Percentiles rank a stretch among this genome's conserved stretches.
These are phyloP conservation scores for Bettongia penicillata DNA, from an alignment of 2,113 vertebrate genomes.

Conservation along the genomic window DNA sequence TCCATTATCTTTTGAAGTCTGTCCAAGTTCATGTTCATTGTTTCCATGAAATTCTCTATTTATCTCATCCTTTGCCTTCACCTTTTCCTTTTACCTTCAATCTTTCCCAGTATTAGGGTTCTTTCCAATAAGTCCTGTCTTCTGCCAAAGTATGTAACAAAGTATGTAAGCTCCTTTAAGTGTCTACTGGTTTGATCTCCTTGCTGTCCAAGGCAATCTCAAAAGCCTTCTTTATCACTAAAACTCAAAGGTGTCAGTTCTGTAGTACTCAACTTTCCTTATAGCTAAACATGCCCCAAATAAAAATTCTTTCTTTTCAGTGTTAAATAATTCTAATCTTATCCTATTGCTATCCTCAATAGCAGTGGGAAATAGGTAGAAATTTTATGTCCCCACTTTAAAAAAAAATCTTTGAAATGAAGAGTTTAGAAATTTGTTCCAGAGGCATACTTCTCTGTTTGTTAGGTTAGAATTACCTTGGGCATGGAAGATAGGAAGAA, in stretches of 20 bases:
- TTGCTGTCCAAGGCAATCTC: background rate
- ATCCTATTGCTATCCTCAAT: background rate
- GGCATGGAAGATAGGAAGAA: background rate
- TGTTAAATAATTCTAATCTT: background rate
- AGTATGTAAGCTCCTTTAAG: background rate
- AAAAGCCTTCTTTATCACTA: background rate
- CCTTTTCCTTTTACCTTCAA: background rate
- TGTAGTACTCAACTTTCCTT: background rate
- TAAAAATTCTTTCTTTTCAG: background rate
- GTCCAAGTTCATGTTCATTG: background rate
- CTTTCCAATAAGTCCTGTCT: background rate
- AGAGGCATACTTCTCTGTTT: background rate
- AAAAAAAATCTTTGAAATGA: background rate
- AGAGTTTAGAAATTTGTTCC: slow-evolving; percentile 37
- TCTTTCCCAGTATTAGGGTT: background rate
- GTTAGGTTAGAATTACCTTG: slow-evolving; percentile 40
- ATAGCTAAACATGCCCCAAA: background rate
- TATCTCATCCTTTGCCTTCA: background rate
- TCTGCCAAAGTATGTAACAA: background rate
- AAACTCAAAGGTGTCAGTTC: background rate
- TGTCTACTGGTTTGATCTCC: background rate
- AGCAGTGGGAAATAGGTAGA: slow-evolving; percentile 2
- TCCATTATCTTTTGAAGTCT: background rate
- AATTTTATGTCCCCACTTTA: background rate
- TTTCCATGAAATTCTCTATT: background rate